A percentile compares a stretch with the other conserved stretches of the same genome.
Evolutionary conservation across 2,888 invertebrate genomes (phyloP).

Genomic region (Heliconius hortense): DNA sequence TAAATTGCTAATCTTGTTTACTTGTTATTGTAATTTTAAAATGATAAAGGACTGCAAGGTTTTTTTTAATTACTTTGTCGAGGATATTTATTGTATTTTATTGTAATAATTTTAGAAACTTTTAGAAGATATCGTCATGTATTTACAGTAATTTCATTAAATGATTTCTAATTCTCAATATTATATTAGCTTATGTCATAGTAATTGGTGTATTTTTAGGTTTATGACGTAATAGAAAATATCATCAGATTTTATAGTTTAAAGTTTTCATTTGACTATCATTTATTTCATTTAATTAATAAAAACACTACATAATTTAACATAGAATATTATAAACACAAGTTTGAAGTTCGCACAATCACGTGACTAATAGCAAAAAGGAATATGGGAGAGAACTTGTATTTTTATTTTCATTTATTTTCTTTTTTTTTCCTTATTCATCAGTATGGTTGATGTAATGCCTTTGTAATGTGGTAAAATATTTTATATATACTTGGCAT

Average conservation of each 20-base stretch:
- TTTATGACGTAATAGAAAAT: background rate
- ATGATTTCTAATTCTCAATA: background rate
- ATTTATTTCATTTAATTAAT: constrained; percentile 19
- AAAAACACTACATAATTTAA: constrained; percentile 3
- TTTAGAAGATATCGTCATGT: constrained; percentile 1
- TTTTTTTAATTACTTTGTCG: constrained; percentile 27
- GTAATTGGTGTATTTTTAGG: background rate
- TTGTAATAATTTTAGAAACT: background rate
- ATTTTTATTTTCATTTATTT: background rate
- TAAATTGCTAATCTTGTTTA: background rate
- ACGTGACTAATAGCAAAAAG: constrained; percentile 35
- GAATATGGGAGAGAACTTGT: background rate
- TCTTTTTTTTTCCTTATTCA: constrained; percentile 18
- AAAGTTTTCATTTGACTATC: background rate
- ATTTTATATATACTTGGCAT: constrained; percentile 18
- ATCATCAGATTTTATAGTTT: background rate
- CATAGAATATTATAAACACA: constrained; percentile 23
- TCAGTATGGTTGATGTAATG: constrained; percentile 25
- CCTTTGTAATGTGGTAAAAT: constrained; percentile 32
- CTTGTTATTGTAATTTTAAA: background rate
- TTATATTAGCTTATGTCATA: constrained; percentile 6
- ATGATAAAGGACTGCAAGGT: constrained; percentile 29
- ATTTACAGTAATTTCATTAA: constrained; percentile 8
- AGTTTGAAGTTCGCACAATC: constrained; percentile 35
- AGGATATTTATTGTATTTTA: constrained; percentile 7